phyloP scores from a whole-genome alignment of 2,888 invertebrate genomes.

The Mesorhabditis sp. region DNA sequence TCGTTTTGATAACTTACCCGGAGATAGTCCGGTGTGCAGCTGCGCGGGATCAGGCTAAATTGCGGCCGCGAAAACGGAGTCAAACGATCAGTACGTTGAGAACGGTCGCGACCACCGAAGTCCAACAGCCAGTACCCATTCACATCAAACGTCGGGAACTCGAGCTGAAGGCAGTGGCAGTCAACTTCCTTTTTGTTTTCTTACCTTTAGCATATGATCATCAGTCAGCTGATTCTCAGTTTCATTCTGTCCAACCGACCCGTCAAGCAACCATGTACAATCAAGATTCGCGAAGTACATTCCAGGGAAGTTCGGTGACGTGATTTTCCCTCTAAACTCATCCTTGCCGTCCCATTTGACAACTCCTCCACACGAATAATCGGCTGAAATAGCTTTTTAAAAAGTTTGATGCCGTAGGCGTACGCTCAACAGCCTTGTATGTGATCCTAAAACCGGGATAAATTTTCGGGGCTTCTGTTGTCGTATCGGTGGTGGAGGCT shows the following conservation, averaged over 20 bases:
- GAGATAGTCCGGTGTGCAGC: background rate
- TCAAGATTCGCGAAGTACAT: conserved; percentile 60
- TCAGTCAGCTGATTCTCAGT: conserved; percentile 10
- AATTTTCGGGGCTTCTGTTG: background rate
- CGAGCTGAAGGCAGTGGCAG: background rate
- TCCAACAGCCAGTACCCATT: background rate
- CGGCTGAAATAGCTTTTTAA: conserved; percentile 17
- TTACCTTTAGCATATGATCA: background rate
- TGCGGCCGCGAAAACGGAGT: background rate
- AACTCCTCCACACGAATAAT: conserved; percentile 31
- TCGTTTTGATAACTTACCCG: background rate
- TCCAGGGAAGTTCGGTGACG: conserved; percentile 46
- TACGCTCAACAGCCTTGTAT: conserved; percentile 39
- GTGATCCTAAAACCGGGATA: conserved; percentile 33
- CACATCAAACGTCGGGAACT: conserved; percentile 2
- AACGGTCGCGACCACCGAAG: background rate
- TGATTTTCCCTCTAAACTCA: conserved; percentile 34
- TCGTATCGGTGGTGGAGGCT: background rate
- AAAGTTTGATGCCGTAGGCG: background rate
- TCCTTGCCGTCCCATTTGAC: conserved; percentile 19
- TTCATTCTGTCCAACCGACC: conserved; percentile 12
- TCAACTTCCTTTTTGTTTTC: background rate
- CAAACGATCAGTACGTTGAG: background rate
- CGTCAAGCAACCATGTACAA: conserved; percentile 60
- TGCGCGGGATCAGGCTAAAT: too few species aligned